Conservation (phyloP, 2,888 invertebrate genomes). For the Patella ulyssiponensis region DNA sequence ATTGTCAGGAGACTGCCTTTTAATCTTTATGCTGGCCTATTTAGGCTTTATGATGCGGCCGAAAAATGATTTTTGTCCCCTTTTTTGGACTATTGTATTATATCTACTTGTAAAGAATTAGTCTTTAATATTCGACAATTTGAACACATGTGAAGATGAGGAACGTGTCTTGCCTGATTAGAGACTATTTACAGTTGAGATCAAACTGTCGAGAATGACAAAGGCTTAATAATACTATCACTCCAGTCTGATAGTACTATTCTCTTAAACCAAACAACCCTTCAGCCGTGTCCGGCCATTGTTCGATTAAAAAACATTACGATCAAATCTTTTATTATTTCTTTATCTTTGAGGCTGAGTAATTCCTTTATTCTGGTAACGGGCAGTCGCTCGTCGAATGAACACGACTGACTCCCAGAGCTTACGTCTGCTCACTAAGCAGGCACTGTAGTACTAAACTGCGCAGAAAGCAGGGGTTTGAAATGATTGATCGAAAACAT, state of each 20-base stretch:
- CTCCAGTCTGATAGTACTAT: constrained; percentile 5
- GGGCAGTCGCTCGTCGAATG: no score
- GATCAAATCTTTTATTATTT: not conserved
- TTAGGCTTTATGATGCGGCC: no score
- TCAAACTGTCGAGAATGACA: not conserved
- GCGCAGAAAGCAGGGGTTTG: not conserved
- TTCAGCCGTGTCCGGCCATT: not conserved
- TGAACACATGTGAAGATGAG: not conserved
- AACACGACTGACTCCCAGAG: no score
- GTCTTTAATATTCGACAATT: not conserved
- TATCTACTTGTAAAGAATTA: not conserved
- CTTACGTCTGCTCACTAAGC: no score
- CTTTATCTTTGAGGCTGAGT: not conserved
- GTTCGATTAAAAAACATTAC: constrained; percentile 7
- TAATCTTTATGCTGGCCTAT: no score
- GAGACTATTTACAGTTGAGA: constrained; percentile 6
- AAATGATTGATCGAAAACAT: constrained; percentile 18
- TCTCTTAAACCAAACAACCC: not conserved
- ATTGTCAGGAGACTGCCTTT: no score
- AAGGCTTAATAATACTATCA: constrained; percentile 7
- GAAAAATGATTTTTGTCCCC: no score
- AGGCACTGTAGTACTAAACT: no score
- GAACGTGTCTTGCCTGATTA: constrained; percentile 5
- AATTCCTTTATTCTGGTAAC: not conserved
- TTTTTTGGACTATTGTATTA: no score